Conservation (phyloP, 2,888 invertebrate species). For the Conistra vaccinii region DNA sequence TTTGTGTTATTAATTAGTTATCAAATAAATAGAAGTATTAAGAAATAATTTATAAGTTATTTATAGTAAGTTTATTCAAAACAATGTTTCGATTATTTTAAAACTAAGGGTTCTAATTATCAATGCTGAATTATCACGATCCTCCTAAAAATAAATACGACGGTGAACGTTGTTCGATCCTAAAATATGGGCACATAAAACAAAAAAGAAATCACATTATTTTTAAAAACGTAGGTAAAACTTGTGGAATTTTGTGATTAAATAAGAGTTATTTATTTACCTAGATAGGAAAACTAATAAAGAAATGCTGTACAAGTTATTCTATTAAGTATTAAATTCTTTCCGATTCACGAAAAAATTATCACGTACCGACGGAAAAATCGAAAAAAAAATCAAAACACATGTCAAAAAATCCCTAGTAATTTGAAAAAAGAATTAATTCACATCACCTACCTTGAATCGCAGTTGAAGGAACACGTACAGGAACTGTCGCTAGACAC, state of each 20-base stretch:
- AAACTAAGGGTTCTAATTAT: neutral
- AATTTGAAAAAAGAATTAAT: constrained; percentile 6
- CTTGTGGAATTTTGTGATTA: no score
- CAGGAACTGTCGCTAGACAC: constrained; percentile 69
- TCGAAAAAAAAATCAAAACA: neutral
- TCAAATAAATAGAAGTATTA: neutral
- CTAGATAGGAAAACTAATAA: neutral
- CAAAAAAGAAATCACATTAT: neutral
- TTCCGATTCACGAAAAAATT: neutral
- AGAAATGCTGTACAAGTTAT: neutral
- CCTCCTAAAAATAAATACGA: constrained; percentile 35
- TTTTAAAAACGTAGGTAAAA: neutral
- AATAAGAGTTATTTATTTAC: neutral
- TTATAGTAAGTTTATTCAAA: neutral
- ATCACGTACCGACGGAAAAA: neutral
- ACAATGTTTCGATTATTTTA: neutral
- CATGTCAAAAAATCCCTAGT: constrained; percentile 4
- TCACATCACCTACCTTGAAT: constrained; percentile 72
- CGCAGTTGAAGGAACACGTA: constrained; percentile 55
- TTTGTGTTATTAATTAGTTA: neutral
- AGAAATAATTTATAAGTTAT: neutral
- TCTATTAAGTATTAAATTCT: neutral
- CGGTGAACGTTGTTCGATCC: constrained; percentile 1
- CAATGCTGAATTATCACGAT: neutral
- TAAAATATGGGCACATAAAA: constrained; percentile 1